A percentile compares a stretch with the other conserved stretches of the same genome.
Conservation (phyloP, 2,113 vertebrate genomes). For the Mormyrus iriodes region DNA sequence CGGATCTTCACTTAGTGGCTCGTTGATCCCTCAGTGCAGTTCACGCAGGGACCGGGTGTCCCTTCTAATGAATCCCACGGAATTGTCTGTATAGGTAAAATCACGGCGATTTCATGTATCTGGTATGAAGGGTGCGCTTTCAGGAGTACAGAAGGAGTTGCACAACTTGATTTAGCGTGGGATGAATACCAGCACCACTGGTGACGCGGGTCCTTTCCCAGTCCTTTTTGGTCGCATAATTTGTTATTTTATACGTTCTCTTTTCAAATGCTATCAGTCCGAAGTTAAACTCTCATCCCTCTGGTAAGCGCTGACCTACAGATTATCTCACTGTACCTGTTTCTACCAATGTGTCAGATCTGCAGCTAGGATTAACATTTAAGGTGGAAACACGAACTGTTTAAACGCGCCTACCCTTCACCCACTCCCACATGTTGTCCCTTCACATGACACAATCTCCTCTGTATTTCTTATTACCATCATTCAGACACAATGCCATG, state of each 20-base stretch:
- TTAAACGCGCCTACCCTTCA: slow-evolving; percentile 8
- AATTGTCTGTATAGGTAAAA: slow-evolving; percentile 2
- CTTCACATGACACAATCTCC: not conserved
- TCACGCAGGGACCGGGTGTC: not conserved
- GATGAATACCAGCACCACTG: slow-evolving; percentile 42
- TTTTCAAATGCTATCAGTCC: slow-evolving; percentile 41
- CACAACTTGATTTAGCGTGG: slow-evolving; percentile 50
- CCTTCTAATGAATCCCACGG: slow-evolving; percentile 15
- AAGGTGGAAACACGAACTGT: slow-evolving; percentile 20
- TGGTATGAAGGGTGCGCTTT: slow-evolving; percentile 4
- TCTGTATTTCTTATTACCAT: slow-evolving; percentile 4
- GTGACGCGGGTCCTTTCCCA: slow-evolving; percentile 54
- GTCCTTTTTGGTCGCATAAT: slow-evolving; percentile 38
- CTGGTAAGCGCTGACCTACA: slow-evolving; percentile 2
- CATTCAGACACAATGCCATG: not conserved
- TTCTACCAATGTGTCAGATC: slow-evolving; percentile 16
- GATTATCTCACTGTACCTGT: slow-evolving; percentile 14
- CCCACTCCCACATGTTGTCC: slow-evolving; percentile 11
- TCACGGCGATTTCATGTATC: slow-evolving; percentile 7
- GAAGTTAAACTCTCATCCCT: slow-evolving; percentile 34
- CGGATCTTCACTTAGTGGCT: slow-evolving; percentile 4
- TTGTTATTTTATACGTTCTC: slow-evolving; percentile 35
- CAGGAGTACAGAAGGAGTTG: slow-evolving; percentile 37
- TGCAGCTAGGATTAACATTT: slow-evolving; percentile 16
- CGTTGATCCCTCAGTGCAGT: not conserved